These are phyloP conservation scores for Sitta europaea DNA, from an alignment of 2,113 vertebrate genomes.

Conservation along the genomic window DNA sequence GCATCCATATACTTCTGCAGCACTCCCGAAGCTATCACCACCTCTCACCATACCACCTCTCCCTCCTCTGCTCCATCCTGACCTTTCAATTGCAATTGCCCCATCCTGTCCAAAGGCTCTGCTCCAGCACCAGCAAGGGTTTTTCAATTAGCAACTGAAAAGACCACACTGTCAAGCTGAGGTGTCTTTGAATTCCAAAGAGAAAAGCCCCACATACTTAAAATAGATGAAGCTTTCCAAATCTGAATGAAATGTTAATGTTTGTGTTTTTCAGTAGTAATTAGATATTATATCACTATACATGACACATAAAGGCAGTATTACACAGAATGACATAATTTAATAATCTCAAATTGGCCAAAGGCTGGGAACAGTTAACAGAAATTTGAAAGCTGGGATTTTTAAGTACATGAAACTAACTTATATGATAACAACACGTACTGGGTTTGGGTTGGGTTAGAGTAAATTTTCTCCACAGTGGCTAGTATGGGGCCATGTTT, in stretches of 20 bases:
- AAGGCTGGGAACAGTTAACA: neutral
- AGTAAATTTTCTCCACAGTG: neutral
- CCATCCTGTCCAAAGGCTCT: neutral
- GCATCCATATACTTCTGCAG: neutral
- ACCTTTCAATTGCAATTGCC: neutral
- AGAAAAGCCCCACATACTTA: accelerated
- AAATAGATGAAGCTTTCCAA: neutral
- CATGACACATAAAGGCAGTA: neutral
- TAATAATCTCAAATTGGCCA: neutral
- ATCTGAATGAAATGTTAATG: neutral
- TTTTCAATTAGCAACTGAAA: neutral
- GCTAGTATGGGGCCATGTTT: neutral
- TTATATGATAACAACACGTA: neutral
- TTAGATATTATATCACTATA: neutral
- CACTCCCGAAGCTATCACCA: neutral
- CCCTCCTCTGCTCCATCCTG: neutral
- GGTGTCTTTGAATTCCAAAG: neutral
- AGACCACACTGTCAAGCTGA: neutral
- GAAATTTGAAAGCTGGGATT: neutral
- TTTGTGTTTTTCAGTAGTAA: neutral
- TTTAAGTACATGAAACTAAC: neutral
- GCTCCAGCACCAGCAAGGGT: neutral
- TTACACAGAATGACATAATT: neutral
- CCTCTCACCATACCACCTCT: neutral
- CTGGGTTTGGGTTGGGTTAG: neutral